These are phyloP conservation scores for Spisula subtruncata DNA, from an alignment of 2,888 invertebrate genomes.

Conservation along the genomic window DNA sequence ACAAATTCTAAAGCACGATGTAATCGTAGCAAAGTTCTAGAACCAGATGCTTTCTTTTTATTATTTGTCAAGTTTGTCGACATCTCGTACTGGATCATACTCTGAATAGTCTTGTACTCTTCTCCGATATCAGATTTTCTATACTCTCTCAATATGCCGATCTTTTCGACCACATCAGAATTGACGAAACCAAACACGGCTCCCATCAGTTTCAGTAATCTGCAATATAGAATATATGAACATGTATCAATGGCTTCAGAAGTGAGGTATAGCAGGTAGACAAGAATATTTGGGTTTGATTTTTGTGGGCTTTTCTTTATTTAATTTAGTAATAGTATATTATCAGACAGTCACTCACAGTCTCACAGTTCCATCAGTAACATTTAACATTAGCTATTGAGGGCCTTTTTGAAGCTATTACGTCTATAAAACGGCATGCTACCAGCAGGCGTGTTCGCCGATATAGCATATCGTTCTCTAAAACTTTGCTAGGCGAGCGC, in stretches of 20 bases:
- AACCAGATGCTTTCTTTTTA: conserved; percentile 91
- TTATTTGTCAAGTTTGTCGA: conserved; percentile 91
- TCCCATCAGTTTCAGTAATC: conserved; percentile 96
- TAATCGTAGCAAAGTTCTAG: conserved; percentile 95
- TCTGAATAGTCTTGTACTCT: conserved; percentile 91
- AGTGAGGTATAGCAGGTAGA: too few species aligned
- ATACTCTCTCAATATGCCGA: conserved; percentile 92
- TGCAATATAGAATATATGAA: conserved; percentile 86
- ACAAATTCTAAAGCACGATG: conserved; percentile 98
- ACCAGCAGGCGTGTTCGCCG: too few species aligned
- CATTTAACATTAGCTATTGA: too few species aligned
- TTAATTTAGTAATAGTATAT: too few species aligned
- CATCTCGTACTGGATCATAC: conserved; percentile 95
- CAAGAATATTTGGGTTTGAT: too few species aligned
- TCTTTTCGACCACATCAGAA: conserved; percentile 95
- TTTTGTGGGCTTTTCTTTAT: too few species aligned
- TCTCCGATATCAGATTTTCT: conserved; percentile 84
- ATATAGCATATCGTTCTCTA: too few species aligned
- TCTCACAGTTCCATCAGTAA: too few species aligned
- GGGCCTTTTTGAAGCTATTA: too few species aligned
- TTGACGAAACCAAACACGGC: conserved; percentile 97
- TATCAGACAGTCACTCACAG: too few species aligned
- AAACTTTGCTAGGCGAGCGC: too few species aligned
- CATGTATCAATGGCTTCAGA: background rate
- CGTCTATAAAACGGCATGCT: too few species aligned